Percentiles rank a stretch among this genome's conserved stretches.
Evolutionary conservation across 92 coral and sea anemone species (phyloP).

Genomic region (Pocillopora grandis): DNA sequence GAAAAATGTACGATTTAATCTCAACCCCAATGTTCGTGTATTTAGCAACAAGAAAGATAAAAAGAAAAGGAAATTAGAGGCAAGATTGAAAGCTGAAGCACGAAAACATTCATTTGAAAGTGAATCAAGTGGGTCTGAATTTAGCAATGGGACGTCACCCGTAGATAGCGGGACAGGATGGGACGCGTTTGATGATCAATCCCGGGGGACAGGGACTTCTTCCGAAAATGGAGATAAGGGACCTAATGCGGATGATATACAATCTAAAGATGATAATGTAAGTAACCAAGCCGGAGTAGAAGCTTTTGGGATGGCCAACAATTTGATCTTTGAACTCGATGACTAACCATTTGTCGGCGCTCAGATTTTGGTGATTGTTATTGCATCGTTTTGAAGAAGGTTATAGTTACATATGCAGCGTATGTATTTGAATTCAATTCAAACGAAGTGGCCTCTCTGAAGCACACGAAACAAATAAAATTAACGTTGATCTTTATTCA

Average conservation of each 20-base stretch:
- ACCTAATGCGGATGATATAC: background rate
- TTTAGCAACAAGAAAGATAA: constrained; percentile 96
- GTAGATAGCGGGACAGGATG: constrained; percentile 35
- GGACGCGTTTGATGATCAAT: constrained; percentile 23
- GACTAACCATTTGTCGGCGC: constrained; percentile 50
- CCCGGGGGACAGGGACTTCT: background rate
- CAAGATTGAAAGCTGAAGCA: constrained; percentile 55
- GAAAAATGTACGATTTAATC: constrained; percentile 93
- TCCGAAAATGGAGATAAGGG: background rate
- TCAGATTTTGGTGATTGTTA: too few species aligned
- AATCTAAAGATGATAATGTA: background rate
- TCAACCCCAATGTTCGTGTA: constrained; percentile 88
- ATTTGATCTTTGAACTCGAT: constrained; percentile 91
- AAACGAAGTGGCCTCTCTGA: too few species aligned
- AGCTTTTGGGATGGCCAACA: constrained; percentile 60
- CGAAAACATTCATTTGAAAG: constrained; percentile 30
- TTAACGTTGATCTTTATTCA: too few species aligned
- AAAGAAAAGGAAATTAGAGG: constrained; percentile 79
- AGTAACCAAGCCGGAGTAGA: background rate
- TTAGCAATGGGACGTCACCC: constrained; percentile 41
- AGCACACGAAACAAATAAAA: too few species aligned
- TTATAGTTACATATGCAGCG: too few species aligned
- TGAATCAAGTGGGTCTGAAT: constrained; percentile 42
- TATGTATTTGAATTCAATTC: too few species aligned
- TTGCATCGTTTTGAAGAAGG: too few species aligned